Evolutionary conservation across 1,140 invertebrate genomes (phyloP), one percentile per base, ranked within the genome.

Genomic region (Saccostrea echinata): DNA sequence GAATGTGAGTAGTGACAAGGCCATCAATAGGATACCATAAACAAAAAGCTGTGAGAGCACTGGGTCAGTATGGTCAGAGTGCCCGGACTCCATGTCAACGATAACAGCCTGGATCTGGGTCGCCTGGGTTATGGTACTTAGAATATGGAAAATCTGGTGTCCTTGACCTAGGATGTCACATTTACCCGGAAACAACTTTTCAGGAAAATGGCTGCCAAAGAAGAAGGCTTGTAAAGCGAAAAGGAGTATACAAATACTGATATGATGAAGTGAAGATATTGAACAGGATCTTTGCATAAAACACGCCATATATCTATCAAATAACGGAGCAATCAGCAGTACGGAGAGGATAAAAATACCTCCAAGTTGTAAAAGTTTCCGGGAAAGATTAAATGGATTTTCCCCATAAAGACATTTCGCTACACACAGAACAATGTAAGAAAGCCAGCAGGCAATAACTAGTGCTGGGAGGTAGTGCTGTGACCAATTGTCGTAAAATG

Each of bases 111-210:
- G 90, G 68, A 95, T 90, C 88, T 95, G 94, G 24, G 92, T 86
- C 80, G 93, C 89, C 84, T 94, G 94, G 9, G 93, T 94, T 18
- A 94, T 30, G 35, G 95, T 92, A 11, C 93, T 92, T n/a, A 92
- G 85, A 13, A 95, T 89, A 86, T 96, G 95, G 71, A 96, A 94
- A n/a, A 95, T 91, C 82, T 95, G 95, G 90, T 96, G 95, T 18
- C 95, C 94, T 84, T 96, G 95, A 0, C 95, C 95, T 13, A 95
- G 76, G 68, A 95, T 92, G 86, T 96, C 95, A 90, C 95, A 96
- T 64, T 91, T 91, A 18, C 95, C 95, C 0, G 95, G 95, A 21
- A 90, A 92, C 43, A 94, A 90, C 35, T 93, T 91, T 87, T 96
- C 95, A 4, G 95, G 95, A 51, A 94, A 64, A 88, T 95, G 94